Evolutionary conservation across 2,113 vertebrate genomes (phyloP).

Genomic region (Scortum barcoo): DNA sequence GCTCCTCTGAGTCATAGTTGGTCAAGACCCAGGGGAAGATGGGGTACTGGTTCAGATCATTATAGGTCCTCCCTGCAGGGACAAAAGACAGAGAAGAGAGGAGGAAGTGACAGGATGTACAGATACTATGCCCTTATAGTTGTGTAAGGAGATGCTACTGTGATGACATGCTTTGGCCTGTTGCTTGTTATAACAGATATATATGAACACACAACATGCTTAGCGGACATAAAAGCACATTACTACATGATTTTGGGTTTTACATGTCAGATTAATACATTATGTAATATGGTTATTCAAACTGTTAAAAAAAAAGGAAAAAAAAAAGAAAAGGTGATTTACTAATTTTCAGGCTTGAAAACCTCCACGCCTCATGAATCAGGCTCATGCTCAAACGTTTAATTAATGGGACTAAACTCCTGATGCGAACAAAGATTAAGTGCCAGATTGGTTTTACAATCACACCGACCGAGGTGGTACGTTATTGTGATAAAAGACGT

Average conservation of each 20-base stretch:
- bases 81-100: background rate
- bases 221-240: background rate
- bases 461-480: background rate
- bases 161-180: background rate
- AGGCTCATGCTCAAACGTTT: background rate
- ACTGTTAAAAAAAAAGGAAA: background rate
- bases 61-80: constrained; percentile 93
- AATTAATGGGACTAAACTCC: background rate
- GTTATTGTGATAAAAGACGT: constrained; percentile 17
- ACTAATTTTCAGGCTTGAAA: background rate
- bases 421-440: background rate
- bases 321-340: no score
- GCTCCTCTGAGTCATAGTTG: constrained; percentile 97
- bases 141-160: background rate
- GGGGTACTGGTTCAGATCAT: constrained; percentile 98
- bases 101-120: background rate
- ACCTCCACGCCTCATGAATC: background rate
- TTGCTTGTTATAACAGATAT: background rate
- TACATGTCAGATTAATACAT: background rate
- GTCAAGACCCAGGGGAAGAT: constrained; percentile 99
- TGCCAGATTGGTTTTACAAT: background rate
- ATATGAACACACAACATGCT: background rate
- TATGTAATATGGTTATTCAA: background rate
- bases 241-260: background rate
- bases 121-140: no score